Percentiles rank a stretch among this genome's conserved stretches.
These are phyloP conservation scores for Apostichopus parvimensis DNA, from an alignment of 35 echinoderm and acorn worm genomes.

Conservation along the genomic window DNA sequence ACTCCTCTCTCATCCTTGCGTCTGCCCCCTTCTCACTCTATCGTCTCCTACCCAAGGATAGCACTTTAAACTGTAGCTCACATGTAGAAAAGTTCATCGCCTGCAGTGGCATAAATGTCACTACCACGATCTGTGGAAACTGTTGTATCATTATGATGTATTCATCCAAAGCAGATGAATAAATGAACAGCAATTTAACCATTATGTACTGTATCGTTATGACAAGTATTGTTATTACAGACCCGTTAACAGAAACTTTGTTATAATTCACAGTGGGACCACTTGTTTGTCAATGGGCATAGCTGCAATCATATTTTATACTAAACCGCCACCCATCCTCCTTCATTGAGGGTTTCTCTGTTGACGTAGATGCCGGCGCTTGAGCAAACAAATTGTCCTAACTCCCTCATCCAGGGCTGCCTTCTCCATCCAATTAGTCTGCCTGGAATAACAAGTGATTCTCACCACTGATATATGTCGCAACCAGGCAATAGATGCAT, in stretches of 20 bases:
- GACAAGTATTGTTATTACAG: background rate
- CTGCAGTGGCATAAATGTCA: no score
- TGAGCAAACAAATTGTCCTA: conserved; percentile 20
- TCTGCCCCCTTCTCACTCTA: no score
- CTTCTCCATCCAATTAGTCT: conserved; percentile 1
- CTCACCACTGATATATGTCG: background rate
- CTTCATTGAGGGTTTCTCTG: conserved; percentile 18
- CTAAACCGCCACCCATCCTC: background rate
- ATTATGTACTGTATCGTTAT: background rate
- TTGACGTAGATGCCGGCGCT: background rate
- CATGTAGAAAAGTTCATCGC: no score
- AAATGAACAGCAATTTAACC: background rate
- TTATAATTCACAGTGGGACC: background rate
- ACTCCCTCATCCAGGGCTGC: background rate
- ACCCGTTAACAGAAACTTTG: background rate
- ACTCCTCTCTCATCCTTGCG: no score
- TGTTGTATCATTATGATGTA: background rate
- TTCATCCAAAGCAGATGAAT: background rate
- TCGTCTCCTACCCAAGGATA: no score
- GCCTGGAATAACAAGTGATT: conserved; percentile 29
- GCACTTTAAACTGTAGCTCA: no score
- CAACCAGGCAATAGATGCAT: background rate
- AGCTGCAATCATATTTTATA: background rate
- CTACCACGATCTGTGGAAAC: no score
- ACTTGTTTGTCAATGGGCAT: background rate